phyloP scores from a whole-genome alignment of 2,888 invertebrate genomes.

The Acleris literana region DNA sequence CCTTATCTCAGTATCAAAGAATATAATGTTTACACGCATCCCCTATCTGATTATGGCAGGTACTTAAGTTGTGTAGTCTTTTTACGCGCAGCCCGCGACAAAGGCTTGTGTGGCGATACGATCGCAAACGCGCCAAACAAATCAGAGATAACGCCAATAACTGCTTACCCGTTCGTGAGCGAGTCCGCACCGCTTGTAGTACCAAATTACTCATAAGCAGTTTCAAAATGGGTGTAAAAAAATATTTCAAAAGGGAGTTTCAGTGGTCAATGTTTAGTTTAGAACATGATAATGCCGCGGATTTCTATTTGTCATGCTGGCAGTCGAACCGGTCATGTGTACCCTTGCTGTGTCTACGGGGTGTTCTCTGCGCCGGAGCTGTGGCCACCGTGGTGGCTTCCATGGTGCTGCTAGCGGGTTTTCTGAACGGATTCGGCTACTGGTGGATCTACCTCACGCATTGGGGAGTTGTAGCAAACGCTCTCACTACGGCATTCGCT shows the following conservation, averaged over 20 bases:
- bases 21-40: no score
- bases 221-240: constrained; percentile 56
- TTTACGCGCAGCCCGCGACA: constrained; percentile 16
- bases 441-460: constrained; percentile 74
- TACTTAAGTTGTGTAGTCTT: constrained; percentile 11
- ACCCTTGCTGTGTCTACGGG: constrained; percentile 58
- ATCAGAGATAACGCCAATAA: constrained; percentile 30
- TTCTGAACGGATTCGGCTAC: constrained; percentile 39
- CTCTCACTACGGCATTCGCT: constrained; percentile 57
- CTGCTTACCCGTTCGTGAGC: constrained; percentile 8
- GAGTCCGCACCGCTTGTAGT: neutral
- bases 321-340: constrained; percentile 58
- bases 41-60: constrained; percentile 8
- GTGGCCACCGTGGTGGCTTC: constrained; percentile 58
- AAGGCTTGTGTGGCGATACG: constrained; percentile 3
- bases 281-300: constrained; percentile 56
- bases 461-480: constrained; percentile 67
- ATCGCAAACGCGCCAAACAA: constrained; percentile 7
- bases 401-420: constrained; percentile 45
- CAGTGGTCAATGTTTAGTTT: constrained; percentile 51
- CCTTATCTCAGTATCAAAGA: constrained; percentile 1
- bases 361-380: constrained; percentile 59
- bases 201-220: neutral
- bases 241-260: constrained; percentile 63
- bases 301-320: constrained; percentile 63